Conservation (phyloP, 2,888 invertebrate species). For the Desoria tigrina region DNA sequence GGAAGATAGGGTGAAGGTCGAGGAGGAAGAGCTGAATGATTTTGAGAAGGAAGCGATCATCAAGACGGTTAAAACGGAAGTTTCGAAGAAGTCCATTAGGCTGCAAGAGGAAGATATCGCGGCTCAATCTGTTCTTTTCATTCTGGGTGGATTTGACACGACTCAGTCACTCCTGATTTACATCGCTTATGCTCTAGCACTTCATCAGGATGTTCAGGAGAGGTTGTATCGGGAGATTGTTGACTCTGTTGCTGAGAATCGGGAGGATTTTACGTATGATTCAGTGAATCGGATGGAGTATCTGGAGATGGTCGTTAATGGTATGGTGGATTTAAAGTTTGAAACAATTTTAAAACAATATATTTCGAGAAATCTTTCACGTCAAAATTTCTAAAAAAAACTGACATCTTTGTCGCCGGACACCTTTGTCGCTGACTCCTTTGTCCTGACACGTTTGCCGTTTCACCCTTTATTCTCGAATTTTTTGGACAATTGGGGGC, state of each 20-base stretch:
- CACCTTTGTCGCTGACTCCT: no score
- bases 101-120: slow-evolving; percentile 25
- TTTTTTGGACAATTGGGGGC: no score
- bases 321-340: slow-evolving; percentile 35
- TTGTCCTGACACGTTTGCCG: no score
- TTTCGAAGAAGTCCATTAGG: neutral
- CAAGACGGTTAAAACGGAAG: neutral
- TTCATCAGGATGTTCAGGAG: slow-evolving; percentile 36
- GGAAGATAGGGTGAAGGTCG: slow-evolving; percentile 29
- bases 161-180: slow-evolving; percentile 26
- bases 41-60: slow-evolving; percentile 39
- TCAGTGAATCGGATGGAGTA: slow-evolving; percentile 27
- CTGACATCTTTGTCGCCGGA: no score
- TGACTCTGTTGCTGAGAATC: slow-evolving; percentile 11
- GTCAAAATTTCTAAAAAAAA: no score
- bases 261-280: slow-evolving; percentile 43
- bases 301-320: slow-evolving; percentile 45
- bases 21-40: slow-evolving; percentile 20
- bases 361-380: no score
- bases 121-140: slow-evolving; percentile 32
- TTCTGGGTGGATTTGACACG: slow-evolving; percentile 36
- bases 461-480: no score
- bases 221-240: slow-evolving; percentile 27
- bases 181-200: slow-evolving; percentile 33
- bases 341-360: no score